Evolutionary conservation across 2,797 vertebrate genomes (phyloP).

Genomic region (Halcyon smyrnensis): DNA sequence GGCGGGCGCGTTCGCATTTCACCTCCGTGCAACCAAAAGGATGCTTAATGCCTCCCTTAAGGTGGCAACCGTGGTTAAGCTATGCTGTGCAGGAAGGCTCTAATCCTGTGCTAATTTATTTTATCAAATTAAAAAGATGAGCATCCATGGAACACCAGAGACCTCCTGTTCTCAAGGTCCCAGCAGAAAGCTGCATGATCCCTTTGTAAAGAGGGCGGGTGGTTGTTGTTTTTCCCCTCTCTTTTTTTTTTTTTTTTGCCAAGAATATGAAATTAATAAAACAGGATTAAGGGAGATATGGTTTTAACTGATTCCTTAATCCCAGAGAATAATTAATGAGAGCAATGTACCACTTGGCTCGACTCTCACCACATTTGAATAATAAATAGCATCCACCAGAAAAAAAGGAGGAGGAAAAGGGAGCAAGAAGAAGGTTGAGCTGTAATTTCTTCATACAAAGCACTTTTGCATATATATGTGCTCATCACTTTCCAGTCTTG

Average conservation of each 20-base stretch:
- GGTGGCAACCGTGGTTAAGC: constrained; percentile 12
- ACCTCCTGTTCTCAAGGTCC: constrained; percentile 65
- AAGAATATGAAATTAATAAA: constrained; percentile 83
- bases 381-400: constrained; percentile 67
- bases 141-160: constrained; percentile 74
- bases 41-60: constrained; percentile 47
- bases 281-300: constrained; percentile 79
- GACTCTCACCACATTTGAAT: constrained; percentile 73
- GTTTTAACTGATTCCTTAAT: constrained; percentile 80
- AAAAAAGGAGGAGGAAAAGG: background rate
- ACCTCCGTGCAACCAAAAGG: background rate
- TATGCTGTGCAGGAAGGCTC: constrained; percentile 30
- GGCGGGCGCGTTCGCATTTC: rapidly evolving
- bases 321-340: constrained; percentile 82
- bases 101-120: constrained; percentile 83
- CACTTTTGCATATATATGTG: background rate
- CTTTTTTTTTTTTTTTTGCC: constrained; percentile 59
- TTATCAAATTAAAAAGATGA: constrained; percentile 81
- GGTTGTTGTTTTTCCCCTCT: constrained; percentile 34
- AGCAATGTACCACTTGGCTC: constrained; percentile 74
- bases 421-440: background rate
- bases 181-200: constrained; percentile 73
- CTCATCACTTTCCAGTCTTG: background rate
- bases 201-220: constrained; percentile 59
- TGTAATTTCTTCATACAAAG: background rate